Evolutionary conservation across 2,888 invertebrate genomes (phyloP).

Genomic region (Gryllus longicercus): DNA sequence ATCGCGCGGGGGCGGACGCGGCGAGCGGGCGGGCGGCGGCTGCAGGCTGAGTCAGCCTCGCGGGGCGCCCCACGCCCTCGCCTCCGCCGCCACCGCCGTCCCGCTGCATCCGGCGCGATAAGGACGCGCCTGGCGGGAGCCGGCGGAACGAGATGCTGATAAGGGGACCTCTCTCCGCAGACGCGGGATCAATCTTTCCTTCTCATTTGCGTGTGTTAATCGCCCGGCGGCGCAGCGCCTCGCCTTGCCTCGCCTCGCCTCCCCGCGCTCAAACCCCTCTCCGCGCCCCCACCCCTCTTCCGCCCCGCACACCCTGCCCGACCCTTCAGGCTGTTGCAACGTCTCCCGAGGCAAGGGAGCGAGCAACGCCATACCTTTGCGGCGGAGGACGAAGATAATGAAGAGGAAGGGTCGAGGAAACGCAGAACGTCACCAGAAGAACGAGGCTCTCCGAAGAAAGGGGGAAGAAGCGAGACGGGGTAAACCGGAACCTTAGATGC

Average conservation of each 20-base stretch:
- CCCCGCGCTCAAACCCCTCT: background rate
- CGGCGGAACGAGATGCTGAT: background rate
- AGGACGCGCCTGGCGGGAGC: background rate
- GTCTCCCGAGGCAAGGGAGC: too few species aligned
- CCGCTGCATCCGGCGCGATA: slow-evolving; percentile 17
- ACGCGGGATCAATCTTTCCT: slow-evolving; percentile 26
- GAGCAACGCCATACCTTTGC: background rate
- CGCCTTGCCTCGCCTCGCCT: background rate
- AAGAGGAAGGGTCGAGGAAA: background rate
- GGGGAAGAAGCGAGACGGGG: background rate
- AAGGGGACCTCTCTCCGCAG: background rate
- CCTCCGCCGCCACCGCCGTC: background rate
- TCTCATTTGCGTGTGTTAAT: slow-evolving; percentile 33
- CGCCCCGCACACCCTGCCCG: background rate
- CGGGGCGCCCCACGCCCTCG: background rate
- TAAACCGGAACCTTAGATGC: background rate
- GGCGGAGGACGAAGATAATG: background rate
- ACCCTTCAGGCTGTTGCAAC: background rate
- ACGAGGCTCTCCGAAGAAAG: background rate
- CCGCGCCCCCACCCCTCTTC: background rate
- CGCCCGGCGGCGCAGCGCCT: slow-evolving; percentile 21
- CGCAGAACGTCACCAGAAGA: background rate
- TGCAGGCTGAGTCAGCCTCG: slow-evolving; percentile 1
- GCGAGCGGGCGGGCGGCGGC: background rate
- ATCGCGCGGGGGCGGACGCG: background rate